phyloP scores from a whole-genome alignment of 2,888 invertebrate species.

The Drosophila stalkeri region DNA sequence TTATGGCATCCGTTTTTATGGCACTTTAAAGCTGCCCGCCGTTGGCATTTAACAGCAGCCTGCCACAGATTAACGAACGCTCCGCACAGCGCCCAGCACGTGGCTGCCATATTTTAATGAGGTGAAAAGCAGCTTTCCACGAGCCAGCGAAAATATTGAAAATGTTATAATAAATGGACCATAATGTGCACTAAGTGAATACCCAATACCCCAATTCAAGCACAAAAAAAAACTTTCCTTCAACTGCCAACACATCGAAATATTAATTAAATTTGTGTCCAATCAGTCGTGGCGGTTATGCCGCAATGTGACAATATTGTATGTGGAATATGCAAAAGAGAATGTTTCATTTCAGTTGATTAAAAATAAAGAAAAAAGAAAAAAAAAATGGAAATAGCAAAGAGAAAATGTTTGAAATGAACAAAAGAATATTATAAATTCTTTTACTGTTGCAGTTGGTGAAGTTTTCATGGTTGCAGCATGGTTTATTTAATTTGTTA shows the following conservation, averaged over 20 bases:
- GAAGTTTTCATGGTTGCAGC: neutral
- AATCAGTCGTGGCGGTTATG: neutral
- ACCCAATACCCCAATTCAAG: neutral
- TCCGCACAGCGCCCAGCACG: slow-evolving; percentile 5
- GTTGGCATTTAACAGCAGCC: slow-evolving; percentile 57
- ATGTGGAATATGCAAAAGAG: neutral
- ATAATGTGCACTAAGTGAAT: neutral
- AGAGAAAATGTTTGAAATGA: neutral
- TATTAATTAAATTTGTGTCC: slow-evolving; percentile 19
- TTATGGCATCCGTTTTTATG: slow-evolving; percentile 62
- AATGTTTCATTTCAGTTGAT: neutral
- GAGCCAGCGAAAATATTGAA: slow-evolving; percentile 2
- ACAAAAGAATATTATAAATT: neutral
- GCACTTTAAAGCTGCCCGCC: slow-evolving; percentile 64
- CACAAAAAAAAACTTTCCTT: neutral
- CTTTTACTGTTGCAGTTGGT: neutral
- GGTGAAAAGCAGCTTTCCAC: slow-evolving; percentile 35
- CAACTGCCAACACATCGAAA: neutral
- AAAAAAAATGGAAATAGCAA: too few relatives aligned
- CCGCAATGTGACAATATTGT: neutral
- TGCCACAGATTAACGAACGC: slow-evolving; percentile 49
- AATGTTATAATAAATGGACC: slow-evolving; percentile 15
- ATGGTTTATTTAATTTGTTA: neutral
- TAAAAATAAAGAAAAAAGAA: neutral
- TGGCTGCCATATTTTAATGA: slow-evolving; percentile 50